Conservation (phyloP, 2,888 invertebrate genomes). For the Plebejus melissa region DNA sequence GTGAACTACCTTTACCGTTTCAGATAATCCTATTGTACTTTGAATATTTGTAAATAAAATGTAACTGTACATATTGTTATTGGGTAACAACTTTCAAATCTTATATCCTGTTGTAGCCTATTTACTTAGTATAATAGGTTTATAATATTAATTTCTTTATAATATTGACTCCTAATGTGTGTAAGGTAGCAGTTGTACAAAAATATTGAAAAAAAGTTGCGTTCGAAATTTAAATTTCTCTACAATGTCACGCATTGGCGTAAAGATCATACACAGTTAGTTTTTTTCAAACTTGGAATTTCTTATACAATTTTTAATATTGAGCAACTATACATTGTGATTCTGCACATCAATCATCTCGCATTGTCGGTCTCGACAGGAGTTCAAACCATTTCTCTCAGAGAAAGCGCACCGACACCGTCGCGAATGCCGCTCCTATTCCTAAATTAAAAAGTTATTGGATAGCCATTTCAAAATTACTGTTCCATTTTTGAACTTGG, state of each 20-base stretch:
- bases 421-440: slow-evolving; percentile 19
- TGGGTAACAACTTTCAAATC: not conserved
- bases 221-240: not conserved
- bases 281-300: slow-evolving; percentile 15
- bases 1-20: slow-evolving; percentile 22
- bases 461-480: not conserved
- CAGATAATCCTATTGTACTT: slow-evolving; percentile 24
- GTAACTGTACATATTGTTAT: slow-evolving; percentile 11
- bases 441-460: not conserved
- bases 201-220: not conserved
- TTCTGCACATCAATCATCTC: slow-evolving; percentile 26
- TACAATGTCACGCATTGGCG: not conserved
- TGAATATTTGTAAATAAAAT: slow-evolving; percentile 22
- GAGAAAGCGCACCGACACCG: slow-evolving; percentile 26
- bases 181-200: not conserved
- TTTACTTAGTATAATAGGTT: not conserved
- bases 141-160: not conserved
- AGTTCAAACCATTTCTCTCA: slow-evolving; percentile 26
- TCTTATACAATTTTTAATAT: slow-evolving; percentile 20
- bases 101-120: not conserved
- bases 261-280: slow-evolving; percentile 6
- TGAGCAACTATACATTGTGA: slow-evolving; percentile 11
- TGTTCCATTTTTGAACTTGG: not conserved
- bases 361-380: slow-evolving; percentile 27
- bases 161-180: not conserved